Percentiles rank a stretch among this genome's conserved stretches.
phyloP scores from a whole-genome alignment of 2,113 vertebrate genomes.

The Euleptes europaea region DNA sequence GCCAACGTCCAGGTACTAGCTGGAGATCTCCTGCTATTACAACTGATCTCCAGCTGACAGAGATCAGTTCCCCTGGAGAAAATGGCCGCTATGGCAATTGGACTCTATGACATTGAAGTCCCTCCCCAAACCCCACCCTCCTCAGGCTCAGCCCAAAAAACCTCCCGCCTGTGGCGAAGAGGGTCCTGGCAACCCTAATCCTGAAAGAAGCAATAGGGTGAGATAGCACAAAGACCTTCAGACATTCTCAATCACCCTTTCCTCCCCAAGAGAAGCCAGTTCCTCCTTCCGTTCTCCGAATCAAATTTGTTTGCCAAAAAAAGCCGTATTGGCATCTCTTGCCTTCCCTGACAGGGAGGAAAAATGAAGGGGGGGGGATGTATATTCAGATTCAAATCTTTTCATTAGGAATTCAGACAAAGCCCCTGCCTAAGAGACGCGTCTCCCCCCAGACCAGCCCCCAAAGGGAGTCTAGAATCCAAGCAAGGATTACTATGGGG shows the following conservation, averaged over 20 bases:
- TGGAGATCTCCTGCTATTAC: too few relatives aligned
- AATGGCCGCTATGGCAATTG: too few relatives aligned
- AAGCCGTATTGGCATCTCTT: background rate
- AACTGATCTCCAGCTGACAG: too few relatives aligned
- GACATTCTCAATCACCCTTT: slow-evolving; percentile 49
- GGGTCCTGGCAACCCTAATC: too few relatives aligned
- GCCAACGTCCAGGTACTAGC: too few relatives aligned
- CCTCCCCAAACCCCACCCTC: too few relatives aligned
- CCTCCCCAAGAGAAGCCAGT: accelerated
- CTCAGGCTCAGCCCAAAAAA: too few relatives aligned
- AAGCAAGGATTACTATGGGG: background rate
- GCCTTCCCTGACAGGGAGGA: background rate
- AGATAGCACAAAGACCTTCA: background rate
- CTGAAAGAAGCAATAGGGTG: background rate
- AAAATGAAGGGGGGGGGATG: accelerated
- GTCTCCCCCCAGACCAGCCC: background rate
- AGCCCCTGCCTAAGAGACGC: slow-evolving; percentile 34
- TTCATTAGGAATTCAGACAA: slow-evolving; percentile 23
- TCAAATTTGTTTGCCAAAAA: background rate
- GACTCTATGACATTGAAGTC: too few relatives aligned
- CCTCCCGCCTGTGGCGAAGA: too few relatives aligned
- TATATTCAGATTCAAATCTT: slow-evolving; percentile 71
- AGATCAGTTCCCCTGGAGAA: too few relatives aligned
- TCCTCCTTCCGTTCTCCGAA: too few relatives aligned
- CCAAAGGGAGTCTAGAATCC: too few relatives aligned